Evolutionary conservation across 2,888 invertebrate genomes (phyloP), one percentile per base, ranked within the genome.

Genomic region (Caenorhabditis japonica): DNA sequence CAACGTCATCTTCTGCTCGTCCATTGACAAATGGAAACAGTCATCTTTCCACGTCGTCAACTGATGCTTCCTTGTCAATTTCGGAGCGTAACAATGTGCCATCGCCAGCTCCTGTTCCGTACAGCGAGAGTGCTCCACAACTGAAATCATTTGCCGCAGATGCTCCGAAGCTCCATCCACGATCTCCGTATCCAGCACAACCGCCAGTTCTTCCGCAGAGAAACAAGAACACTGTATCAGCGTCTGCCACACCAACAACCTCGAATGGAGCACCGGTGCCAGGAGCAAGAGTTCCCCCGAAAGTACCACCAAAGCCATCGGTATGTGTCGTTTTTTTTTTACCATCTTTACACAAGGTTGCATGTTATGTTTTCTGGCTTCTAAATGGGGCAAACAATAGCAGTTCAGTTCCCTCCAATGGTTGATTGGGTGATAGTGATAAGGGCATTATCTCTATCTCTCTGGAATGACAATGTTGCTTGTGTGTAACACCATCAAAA

Each of bases 251-350:
- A 23, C 56, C 66, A 3, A 38, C 36, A 1, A 49, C 43, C 19
- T 36, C 55, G n/a, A 69, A 75, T 25, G 69, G 61, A 34, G 62
- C 55, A 17, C 69, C 75, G 30, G 60, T 44, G 5, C 53, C 69
- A 10, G 64, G 55, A 30, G 27, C 53, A 19, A 36, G 82, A 58
- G 69, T 83, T n/a, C 87, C 87, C 10, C 87, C 87, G 17, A 79
- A 80, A 38, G 76, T 84, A 13, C 87, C 83, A 30, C 84, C 83
- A 17, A 86, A 86, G 51, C 86, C 86, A 62, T 77, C 81, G 76
- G 87, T 86, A 46, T 30, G 84, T 79, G 30, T 19, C 21, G 13
- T 41, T 43, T 19, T 34, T 12, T 41, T 43, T 38, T n/a, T 17
- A n/a, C n/a, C n/a, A n/a, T n/a, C n/a, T n/a, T n/a, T n/a, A n/a